phyloP scores from a whole-genome alignment of 2,888 invertebrate species.

The Metellina segmentata region DNA sequence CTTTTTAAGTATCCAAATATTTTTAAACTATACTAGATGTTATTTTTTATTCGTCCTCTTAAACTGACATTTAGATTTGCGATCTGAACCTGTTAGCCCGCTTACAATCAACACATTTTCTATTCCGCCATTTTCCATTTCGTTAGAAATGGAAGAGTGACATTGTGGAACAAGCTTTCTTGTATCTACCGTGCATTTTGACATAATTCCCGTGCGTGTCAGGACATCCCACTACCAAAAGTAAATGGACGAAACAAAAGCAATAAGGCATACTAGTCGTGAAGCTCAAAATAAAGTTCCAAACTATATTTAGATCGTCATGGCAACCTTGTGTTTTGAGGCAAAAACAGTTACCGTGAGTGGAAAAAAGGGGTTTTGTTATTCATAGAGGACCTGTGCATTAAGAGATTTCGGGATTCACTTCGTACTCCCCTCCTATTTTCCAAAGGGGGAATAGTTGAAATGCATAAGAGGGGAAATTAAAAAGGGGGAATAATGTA shows the following conservation, averaged over 20 bases:
- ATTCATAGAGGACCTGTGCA: background rate
- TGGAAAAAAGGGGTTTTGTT: background rate
- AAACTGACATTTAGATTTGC: too few species aligned
- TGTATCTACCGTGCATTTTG: too few species aligned
- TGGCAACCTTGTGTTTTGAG: background rate
- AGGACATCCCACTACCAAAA: background rate
- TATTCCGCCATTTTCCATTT: too few species aligned
- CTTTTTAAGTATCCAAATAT: too few species aligned
- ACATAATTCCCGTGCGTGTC: too few species aligned
- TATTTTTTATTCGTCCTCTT: too few species aligned
- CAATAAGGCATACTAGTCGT: background rate
- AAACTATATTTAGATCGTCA: background rate
- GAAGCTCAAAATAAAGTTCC: background rate
- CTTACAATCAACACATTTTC: too few species aligned
- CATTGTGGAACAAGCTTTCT: too few species aligned
- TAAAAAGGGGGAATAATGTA: background rate
- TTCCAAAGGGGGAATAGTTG: background rate
- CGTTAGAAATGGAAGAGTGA: too few species aligned
- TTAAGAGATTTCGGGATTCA: background rate
- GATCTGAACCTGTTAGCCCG: too few species aligned
- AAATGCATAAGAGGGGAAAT: background rate
- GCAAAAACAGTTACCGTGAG: background rate
- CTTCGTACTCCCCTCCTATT: background rate
- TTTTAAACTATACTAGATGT: too few species aligned
- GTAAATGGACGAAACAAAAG: background rate